phyloP scores from a whole-genome alignment of 2,113 vertebrate genomes.

The Tor tambroides region DNA sequence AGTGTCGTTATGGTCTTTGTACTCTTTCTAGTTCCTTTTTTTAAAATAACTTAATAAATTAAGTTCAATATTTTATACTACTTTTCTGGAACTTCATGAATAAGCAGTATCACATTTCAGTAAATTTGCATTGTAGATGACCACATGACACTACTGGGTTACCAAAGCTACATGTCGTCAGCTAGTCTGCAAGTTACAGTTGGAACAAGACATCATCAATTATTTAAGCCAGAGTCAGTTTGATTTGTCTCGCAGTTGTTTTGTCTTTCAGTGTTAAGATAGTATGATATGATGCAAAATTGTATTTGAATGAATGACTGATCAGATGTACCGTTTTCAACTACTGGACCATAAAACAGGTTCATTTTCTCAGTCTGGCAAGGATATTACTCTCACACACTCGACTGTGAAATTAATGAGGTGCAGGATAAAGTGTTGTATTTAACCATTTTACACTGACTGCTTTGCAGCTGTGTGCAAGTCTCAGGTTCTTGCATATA shows the following conservation, averaged over 20 bases:
- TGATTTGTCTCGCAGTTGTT: slow-evolving; percentile 12
- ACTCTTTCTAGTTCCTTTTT: no score
- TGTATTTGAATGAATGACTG: not conserved
- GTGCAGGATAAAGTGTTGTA: not conserved
- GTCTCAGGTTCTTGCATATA: not conserved
- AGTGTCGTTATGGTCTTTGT: not conserved
- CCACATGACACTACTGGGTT: slow-evolving; percentile 36
- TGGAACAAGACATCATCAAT: slow-evolving; percentile 59
- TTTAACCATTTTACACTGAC: not conserved
- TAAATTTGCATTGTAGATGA: slow-evolving; percentile 40
- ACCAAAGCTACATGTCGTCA: slow-evolving; percentile 49
- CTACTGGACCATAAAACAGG: not conserved
- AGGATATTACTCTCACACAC: not conserved
- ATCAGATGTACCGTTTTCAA: not conserved
- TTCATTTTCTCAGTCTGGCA: not conserved
- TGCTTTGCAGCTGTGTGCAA: not conserved
- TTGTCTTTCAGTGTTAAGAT: not conserved
- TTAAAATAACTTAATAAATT: not conserved
- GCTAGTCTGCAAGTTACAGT: slow-evolving; percentile 47
- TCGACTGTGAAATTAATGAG: not conserved
- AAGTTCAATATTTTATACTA: not conserved
- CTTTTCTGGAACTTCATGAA: not conserved
- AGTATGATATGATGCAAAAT: not conserved
- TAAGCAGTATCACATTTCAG: not conserved
- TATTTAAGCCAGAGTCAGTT: slow-evolving; percentile 61